A percentile compares a stretch with the other conserved stretches of the same genome.
phyloP scores from a whole-genome alignment of 2,113 vertebrate species.

The Corvus hawaiiensis region DNA sequence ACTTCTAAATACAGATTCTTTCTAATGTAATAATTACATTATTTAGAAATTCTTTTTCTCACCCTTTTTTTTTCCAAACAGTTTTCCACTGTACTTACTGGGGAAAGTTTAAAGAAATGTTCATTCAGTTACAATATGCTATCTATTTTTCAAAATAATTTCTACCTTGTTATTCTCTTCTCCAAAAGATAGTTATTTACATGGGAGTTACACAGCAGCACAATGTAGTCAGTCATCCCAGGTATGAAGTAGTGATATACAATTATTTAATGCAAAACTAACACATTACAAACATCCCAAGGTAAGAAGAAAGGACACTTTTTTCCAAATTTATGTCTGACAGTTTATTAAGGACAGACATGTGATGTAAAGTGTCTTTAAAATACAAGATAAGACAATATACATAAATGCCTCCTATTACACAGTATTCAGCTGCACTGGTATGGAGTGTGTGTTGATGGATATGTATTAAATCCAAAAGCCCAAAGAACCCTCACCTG shows the following conservation, averaged over 20 bases:
- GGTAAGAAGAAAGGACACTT: not conserved
- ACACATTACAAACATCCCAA: not conserved
- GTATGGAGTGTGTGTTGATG: not conserved
- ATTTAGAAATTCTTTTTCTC: not conserved
- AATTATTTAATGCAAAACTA: not conserved
- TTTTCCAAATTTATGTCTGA: not conserved
- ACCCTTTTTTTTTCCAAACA: not conserved
- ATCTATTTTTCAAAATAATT: not conserved
- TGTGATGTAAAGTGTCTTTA: not conserved
- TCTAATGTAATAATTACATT: not conserved
- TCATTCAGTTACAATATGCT: not conserved
- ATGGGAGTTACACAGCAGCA: not conserved
- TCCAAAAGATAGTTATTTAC: not conserved
- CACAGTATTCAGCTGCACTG: not conserved
- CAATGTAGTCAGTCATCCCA: not conserved
- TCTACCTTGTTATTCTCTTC: not conserved
- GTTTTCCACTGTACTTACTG: not conserved
- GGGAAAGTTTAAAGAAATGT: not conserved
- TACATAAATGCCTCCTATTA: not conserved
- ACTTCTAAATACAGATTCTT: not conserved
- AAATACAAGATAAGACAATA: not conserved
- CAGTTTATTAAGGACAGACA: not conserved
- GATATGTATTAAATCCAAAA: not conserved
- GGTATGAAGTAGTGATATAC: not conserved
- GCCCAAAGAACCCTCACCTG: conserved; percentile 68